phyloP scores from a whole-genome alignment of 1,140 invertebrate genomes.

The Scaptomyza hsui region DNA sequence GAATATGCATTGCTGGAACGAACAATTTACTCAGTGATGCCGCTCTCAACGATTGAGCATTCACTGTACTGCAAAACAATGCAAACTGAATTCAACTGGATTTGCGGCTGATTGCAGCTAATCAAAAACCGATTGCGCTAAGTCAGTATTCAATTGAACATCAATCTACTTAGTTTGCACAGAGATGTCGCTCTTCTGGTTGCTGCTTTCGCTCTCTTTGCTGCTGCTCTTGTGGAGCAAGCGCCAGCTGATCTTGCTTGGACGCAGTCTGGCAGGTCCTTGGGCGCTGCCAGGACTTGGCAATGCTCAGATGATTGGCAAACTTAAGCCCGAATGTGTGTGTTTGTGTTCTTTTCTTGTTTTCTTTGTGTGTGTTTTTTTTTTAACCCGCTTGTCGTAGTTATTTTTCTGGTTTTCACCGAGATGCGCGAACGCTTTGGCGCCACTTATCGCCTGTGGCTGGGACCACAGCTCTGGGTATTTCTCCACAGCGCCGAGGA shows the following conservation, averaged over 20 bases:
- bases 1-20: too few species aligned
- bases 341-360: constrained; percentile 23
- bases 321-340: constrained; percentile 77
- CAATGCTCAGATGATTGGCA: constrained; percentile 77
- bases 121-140: constrained; percentile 25
- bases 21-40: too few species aligned
- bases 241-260: constrained; percentile 44
- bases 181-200: constrained; percentile 45
- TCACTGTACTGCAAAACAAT: constrained; percentile 6
- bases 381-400: constrained; percentile 25
- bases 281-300: constrained; percentile 73
- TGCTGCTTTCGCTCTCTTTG: constrained; percentile 27
- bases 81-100: constrained; percentile 11
- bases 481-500: constrained; percentile 74
- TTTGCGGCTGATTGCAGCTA: constrained; percentile 16
- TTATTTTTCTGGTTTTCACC: constrained; percentile 66
- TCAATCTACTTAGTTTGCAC: neutral
- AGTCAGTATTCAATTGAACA: neutral
- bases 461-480: constrained; percentile 75
- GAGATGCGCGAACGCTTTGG: constrained; percentile 58
- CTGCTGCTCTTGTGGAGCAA: constrained; percentile 40
- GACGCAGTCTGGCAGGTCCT: constrained; percentile 59
- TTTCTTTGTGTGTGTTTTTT: too few species aligned
- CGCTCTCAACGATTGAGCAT: too few species aligned
- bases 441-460: constrained; percentile 69